Conservation (phyloP, 2,888 invertebrate genomes). For the Philereme transversata region DNA sequence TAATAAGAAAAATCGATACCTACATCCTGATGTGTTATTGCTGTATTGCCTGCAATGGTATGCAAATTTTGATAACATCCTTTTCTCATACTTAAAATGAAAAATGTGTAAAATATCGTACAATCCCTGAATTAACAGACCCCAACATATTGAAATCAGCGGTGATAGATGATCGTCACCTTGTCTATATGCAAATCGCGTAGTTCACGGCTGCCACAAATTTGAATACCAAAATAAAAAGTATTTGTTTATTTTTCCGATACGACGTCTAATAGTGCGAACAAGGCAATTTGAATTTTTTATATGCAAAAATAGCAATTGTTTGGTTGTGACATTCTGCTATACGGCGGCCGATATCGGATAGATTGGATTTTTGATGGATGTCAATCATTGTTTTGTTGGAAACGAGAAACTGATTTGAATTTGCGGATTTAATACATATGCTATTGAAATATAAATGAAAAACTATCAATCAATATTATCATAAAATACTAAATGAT, state of each 20-base stretch:
- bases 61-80: background rate
- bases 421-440: conserved; percentile 20
- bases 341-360: conserved; percentile 45
- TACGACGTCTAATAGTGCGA: conserved; percentile 68
- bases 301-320: conserved; percentile 61
- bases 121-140: conserved; percentile 44
- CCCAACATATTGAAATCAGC: conserved; percentile 64
- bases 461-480: conserved; percentile 40
- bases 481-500: background rate
- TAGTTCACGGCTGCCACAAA: conserved; percentile 62
- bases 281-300: conserved; percentile 53
- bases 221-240: conserved; percentile 76
- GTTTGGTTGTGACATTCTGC: conserved; percentile 46
- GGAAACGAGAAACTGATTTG: conserved; percentile 34
- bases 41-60: too few species aligned
- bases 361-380: conserved; percentile 64
- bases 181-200: conserved; percentile 79
- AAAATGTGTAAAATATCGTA: conserved; percentile 51
- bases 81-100: conserved; percentile 20
- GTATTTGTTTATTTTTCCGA: conserved; percentile 73
- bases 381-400: conserved; percentile 56
- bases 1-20: too few species aligned
- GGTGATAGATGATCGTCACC: conserved; percentile 69
- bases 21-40: too few species aligned
- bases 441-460: conserved; percentile 21